Conservation (phyloP, 2,888 invertebrate species). For the Nemoura dubitans region DNA sequence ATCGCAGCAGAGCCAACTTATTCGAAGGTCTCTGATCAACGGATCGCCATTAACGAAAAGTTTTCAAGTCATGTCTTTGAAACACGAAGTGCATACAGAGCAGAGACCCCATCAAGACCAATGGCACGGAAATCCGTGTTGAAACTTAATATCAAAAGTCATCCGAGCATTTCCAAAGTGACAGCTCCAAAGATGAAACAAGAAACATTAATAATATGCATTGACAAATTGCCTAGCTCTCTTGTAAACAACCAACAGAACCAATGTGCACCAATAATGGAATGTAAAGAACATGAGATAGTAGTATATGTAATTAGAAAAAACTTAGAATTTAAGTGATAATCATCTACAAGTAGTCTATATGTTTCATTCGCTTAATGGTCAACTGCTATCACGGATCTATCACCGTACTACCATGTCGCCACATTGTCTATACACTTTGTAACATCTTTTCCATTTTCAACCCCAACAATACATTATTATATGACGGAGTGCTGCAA, state of each 20-base stretch:
- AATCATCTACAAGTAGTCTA: background rate
- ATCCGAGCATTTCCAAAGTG: background rate
- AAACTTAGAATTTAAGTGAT: conserved; percentile 28
- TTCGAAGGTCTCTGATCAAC: background rate
- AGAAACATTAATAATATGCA: background rate
- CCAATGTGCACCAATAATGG: conserved; percentile 35
- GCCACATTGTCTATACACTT: conserved; percentile 21
- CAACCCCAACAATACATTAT: conserved; percentile 23
- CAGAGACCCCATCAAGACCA: too few species aligned
- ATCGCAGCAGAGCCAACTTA: background rate
- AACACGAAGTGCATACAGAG: too few species aligned
- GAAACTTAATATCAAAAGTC: background rate
- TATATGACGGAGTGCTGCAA: conserved; percentile 13
- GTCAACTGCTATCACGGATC: background rate
- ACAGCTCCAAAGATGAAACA: background rate
- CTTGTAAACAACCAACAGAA: background rate
- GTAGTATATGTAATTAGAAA: conserved; percentile 22
- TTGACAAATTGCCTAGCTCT: conserved; percentile 14
- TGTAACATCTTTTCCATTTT: background rate
- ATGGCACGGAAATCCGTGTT: too few species aligned
- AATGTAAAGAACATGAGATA: conserved; percentile 42
- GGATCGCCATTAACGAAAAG: background rate
- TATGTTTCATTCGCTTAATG: background rate
- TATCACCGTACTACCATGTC: conserved; percentile 18
- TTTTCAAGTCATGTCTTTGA: too few species aligned